phyloP scores from a whole-genome alignment of 1,140 invertebrate genomes.

The Drosophila ambigua region DNA sequence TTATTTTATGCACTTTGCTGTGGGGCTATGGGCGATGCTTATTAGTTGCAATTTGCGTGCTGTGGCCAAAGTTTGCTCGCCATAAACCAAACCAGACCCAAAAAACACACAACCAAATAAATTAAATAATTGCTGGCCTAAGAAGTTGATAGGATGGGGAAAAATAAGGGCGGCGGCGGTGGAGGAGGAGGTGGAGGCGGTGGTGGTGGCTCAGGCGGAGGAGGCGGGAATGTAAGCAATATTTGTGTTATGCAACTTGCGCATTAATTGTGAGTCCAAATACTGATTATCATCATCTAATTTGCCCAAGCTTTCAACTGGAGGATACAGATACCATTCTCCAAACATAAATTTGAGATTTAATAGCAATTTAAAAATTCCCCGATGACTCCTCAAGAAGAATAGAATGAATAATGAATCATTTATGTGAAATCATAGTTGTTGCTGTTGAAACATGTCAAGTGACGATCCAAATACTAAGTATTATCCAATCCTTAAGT shows the following conservation, averaged over 20 bases:
- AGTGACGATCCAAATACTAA: too few species aligned
- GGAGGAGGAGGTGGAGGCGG: slow-evolving; percentile 48
- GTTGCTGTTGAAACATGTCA: too few species aligned
- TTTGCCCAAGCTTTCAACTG: not conserved
- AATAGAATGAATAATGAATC: too few species aligned
- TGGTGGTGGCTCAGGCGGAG: slow-evolving; percentile 34
- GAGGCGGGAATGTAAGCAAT: slow-evolving; percentile 82
- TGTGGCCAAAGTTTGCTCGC: slow-evolving; percentile 53
- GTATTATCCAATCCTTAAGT: too few species aligned
- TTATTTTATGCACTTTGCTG: slow-evolving; percentile 65
- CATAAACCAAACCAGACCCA: slow-evolving; percentile 24
- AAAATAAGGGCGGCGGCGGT: slow-evolving; percentile 74
- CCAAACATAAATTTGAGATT: not conserved
- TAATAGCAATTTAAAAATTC: too few species aligned
- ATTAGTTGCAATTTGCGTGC: slow-evolving; percentile 77
- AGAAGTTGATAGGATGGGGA: slow-evolving; percentile 69
- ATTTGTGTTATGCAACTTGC: slow-evolving; percentile 81
- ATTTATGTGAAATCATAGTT: too few species aligned
- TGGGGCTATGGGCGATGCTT: slow-evolving; percentile 52
- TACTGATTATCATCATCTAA: not conserved
- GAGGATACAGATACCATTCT: not conserved
- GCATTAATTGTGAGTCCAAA: slow-evolving; percentile 70
- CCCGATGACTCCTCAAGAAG: too few species aligned
- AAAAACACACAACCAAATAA: slow-evolving; percentile 30
- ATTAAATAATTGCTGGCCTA: slow-evolving; percentile 52